Conservation (phyloP, 2,888 invertebrate genomes). For the Nyleta sp. region DNA sequence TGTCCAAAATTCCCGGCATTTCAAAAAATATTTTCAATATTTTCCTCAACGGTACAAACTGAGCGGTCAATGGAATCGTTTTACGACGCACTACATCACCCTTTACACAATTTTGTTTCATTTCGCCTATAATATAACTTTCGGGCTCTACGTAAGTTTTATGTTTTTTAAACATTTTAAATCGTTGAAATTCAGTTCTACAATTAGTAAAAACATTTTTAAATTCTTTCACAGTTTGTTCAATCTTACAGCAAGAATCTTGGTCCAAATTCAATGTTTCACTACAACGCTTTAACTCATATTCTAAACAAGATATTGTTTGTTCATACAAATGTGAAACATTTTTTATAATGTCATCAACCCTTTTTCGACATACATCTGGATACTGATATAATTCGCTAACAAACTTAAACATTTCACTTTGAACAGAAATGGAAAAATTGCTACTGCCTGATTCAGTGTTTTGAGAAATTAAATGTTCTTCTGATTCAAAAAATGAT, state of each 20-base stretch:
- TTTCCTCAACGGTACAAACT: constrained; percentile 22
- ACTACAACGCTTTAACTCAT: too few species aligned
- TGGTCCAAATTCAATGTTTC: too few species aligned
- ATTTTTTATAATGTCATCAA: constrained; percentile 16
- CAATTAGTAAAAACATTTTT: too few species aligned
- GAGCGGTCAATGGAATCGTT: constrained; percentile 19
- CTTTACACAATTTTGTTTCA: constrained; percentile 27
- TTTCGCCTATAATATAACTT: constrained; percentile 25
- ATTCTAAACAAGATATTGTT: neutral
- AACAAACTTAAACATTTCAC: constrained; percentile 4
- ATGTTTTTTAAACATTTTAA: constrained; percentile 8
- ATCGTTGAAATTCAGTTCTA: neutral
- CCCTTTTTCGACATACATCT: constrained; percentile 38
- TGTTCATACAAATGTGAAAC: constrained; percentile 11
- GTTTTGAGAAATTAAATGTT: too few species aligned
- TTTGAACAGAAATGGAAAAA: too few species aligned
- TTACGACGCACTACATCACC: constrained; percentile 9
- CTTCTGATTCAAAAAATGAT: too few species aligned
- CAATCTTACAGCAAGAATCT: too few species aligned
- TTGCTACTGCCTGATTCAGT: too few species aligned
- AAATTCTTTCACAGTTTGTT: too few species aligned
- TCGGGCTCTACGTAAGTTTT: constrained; percentile 1
- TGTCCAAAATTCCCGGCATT: constrained; percentile 27
- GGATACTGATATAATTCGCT: constrained; percentile 40
- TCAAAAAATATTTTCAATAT: constrained; percentile 41